Evolutionary conservation across 2,888 invertebrate species (phyloP).

Genomic region (Amiota mariae): DNA sequence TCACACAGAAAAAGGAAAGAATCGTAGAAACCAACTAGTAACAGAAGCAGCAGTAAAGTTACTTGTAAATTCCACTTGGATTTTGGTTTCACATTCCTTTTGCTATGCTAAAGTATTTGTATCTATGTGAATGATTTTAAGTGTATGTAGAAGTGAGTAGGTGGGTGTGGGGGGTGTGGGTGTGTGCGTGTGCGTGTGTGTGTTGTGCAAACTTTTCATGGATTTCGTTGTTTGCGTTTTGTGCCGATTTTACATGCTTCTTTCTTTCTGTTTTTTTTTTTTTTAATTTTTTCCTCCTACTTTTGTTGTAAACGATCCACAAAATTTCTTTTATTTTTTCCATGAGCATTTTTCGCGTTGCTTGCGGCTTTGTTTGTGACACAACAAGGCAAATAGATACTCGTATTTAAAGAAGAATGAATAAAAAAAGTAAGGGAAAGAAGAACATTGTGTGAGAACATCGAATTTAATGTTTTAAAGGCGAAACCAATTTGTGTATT

Average conservation of each 20-base stretch:
- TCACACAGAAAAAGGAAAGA: conserved; percentile 7
- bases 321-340: neutral
- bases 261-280: neutral
- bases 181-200: neutral
- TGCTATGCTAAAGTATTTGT: conserved; percentile 20
- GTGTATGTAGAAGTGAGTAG: neutral
- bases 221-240: conserved; percentile 29
- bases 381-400: neutral
- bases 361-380: conserved; percentile 21
- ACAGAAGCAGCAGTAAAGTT: conserved; percentile 53
- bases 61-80: conserved; percentile 50
- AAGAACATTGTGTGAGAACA: conserved; percentile 38
- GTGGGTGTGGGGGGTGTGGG: neutral
- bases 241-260: conserved; percentile 22
- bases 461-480: conserved; percentile 51
- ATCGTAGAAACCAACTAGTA: conserved; percentile 31
- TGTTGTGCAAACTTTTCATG: conserved; percentile 15
- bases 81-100: conserved; percentile 49
- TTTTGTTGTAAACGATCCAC: too few relatives aligned
- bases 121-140: too few relatives aligned
- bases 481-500: conserved; percentile 64
- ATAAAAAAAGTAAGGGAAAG: neutral
- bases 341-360: neutral
- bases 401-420: conserved; percentile 1
- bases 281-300: too few relatives aligned